A percentile compares a stretch with the other conserved stretches of the same genome.
phyloP scores from a whole-genome alignment of 2,113 vertebrate species.

The Parus major region DNA sequence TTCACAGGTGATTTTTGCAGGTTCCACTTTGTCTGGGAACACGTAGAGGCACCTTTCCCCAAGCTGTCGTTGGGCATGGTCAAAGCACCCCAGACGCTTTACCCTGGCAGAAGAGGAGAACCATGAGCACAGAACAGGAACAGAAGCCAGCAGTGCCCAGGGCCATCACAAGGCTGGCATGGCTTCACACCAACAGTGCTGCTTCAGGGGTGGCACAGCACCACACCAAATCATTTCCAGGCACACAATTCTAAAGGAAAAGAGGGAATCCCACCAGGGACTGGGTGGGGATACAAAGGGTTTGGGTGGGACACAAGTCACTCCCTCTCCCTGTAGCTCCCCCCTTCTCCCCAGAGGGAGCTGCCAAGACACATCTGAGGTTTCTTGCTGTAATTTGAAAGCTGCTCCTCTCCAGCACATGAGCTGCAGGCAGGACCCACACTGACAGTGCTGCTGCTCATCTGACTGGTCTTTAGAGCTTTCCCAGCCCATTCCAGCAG shows the following conservation, averaged over 20 bases:
- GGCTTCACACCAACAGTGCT: background rate
- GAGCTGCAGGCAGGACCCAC: background rate
- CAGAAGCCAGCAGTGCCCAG: background rate
- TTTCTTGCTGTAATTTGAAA: background rate
- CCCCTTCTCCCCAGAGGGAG: background rate
- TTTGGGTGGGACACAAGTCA: background rate
- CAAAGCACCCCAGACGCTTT: slow-evolving; percentile 92
- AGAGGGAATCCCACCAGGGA: background rate
- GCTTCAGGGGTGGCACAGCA: background rate
- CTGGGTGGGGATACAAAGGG: background rate
- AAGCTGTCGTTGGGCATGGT: slow-evolving; percentile 96
- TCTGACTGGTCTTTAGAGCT: background rate
- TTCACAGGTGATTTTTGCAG: slow-evolving; percentile 92
- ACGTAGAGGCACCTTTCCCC: slow-evolving; percentile 94
- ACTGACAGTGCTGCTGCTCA: background rate
- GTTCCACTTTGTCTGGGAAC: slow-evolving; percentile 92
- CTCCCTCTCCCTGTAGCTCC: background rate
- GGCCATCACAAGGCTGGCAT: background rate
- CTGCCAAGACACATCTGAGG: background rate
- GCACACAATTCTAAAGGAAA: background rate
- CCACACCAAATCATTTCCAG: background rate
- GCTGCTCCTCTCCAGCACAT: background rate
- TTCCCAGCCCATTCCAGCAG: background rate
- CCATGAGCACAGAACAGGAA: background rate
- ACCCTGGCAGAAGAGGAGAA: slow-evolving; percentile 76